Base-by-base conservation (phyloP, 35 echinoderm and acorn worm genomes). In the Acanthaster planci region DNA sequence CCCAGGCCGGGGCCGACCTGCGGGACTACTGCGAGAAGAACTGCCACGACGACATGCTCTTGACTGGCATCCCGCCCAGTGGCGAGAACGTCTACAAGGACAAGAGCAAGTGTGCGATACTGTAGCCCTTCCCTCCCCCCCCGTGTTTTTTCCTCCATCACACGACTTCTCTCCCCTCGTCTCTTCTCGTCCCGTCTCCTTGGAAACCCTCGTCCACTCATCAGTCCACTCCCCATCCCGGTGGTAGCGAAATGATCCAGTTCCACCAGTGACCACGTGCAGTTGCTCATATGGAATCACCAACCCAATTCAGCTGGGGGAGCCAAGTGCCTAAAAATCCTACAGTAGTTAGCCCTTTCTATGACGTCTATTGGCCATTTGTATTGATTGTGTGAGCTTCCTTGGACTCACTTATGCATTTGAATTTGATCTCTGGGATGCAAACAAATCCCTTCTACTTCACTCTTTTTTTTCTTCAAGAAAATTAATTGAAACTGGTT, bases 21-120 rank as follows among this genome's bases (percentile, higher is more conserved):
- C 51, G 77, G 51, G 90, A 97, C 42, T 97, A 89, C 90, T 97
- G 90, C 78, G 94, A 92, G 39, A 86, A 97, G 82, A 90, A 97
- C 42, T 34, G 77, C 40, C 76, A 84, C 8, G 80, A 90, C 31
- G 94, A 97, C 84, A 97, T 97, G 94, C 87, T 97, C 6, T 64
- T 97, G 27, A 97, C 94, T 0, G 94, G 94, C 82, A 84, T 84
- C 36, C 84, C 94, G 40, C 90, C 90, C 10, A 92, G 56, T 47
- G 94, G 90, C 5, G 94, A 97, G 54, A 97, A 97, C 67, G 86
- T 86, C 5, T 97, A 89, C 79, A 97, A 97, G 79, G 90, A 92
- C 34, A 92, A 91, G 50, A 52, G 83, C 67, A 89, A 92, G 31
- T 97, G 90, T 80, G 77, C 64, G 32, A 78, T 97, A 44, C 94